phyloP scores from a whole-genome alignment of 2,113 vertebrate genomes.

The Thunnus thynnus region DNA sequence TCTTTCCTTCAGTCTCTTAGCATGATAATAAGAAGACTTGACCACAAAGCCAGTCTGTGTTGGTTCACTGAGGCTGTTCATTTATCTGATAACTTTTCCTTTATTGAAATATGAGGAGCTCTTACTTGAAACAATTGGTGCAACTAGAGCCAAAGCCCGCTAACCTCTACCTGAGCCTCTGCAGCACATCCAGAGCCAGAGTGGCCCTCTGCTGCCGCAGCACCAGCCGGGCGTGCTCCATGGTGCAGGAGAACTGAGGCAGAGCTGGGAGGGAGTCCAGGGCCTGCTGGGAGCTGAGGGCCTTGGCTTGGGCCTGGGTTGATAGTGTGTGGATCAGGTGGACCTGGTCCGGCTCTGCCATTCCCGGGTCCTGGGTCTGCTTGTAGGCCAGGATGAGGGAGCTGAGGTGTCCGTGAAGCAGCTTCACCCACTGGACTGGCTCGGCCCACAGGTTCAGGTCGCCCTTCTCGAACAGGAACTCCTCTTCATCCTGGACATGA shows the following conservation, averaged over 20 bases:
- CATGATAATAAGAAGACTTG: conserved; percentile 21
- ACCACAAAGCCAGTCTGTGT: conserved; percentile 33
- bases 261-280: conserved; percentile 83
- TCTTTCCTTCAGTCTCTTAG: conserved; percentile 16
- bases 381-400: conserved; percentile 60
- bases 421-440: conserved; percentile 86
- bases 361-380: conserved; percentile 22
- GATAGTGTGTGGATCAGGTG: conserved; percentile 73
- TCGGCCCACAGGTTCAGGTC: conserved; percentile 96
- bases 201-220: conserved; percentile 85
- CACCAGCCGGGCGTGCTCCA: conserved; percentile 86
- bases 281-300: conserved; percentile 60
- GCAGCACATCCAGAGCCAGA: conserved; percentile 83
- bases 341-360: conserved; percentile 32
- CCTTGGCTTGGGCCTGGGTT: conserved; percentile 69
- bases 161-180: conserved; percentile 41
- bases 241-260: conserved; percentile 89
- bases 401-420: conserved; percentile 86
- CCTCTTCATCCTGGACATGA: conserved; percentile 88
- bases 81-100: neutral
- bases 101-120: neutral
- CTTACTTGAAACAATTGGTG: neutral
- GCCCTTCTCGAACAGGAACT: conserved; percentile 94
- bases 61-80: neutral
- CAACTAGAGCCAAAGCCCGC: neutral